These are phyloP conservation scores for Operophtera brumata DNA, from an alignment of 2,888 invertebrate species.

Conservation along the genomic window DNA sequence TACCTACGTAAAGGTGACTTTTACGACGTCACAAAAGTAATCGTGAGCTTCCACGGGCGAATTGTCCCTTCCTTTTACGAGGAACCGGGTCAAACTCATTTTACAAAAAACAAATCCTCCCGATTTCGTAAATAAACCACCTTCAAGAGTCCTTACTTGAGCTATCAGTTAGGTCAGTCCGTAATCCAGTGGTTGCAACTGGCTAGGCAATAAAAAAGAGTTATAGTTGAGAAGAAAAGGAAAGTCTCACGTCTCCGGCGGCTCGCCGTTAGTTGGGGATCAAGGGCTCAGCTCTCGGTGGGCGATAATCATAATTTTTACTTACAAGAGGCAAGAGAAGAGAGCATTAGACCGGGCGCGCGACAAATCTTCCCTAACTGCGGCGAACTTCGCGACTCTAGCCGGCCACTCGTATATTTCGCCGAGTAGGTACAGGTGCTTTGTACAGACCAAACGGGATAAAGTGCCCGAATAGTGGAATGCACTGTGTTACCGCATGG, in stretches of 20 bases:
- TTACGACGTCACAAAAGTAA: conserved; percentile 39
- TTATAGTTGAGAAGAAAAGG: conserved; percentile 79
- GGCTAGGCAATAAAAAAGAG: conserved; percentile 79
- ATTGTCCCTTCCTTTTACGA: conserved; percentile 33
- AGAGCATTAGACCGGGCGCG: conserved; percentile 69
- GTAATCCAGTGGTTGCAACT: conserved; percentile 71
- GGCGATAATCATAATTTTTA: conserved; percentile 81
- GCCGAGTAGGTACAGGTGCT: conserved; percentile 56
- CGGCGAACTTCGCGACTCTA: conserved; percentile 74
- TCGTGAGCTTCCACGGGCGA: conserved; percentile 32
- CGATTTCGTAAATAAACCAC: conserved; percentile 55
- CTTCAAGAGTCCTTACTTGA: conserved; percentile 55
- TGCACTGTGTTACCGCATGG: conserved; percentile 26
- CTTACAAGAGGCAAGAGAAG: conserved; percentile 70
- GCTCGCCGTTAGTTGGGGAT: conserved; percentile 75
- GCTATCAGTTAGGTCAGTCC: conserved; percentile 61
- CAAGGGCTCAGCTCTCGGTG: conserved; percentile 74
- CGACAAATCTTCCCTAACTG: conserved; percentile 80
- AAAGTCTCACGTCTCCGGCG: conserved; percentile 68
- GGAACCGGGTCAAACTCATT: conserved; percentile 35
- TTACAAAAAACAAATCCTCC: conserved; percentile 36
- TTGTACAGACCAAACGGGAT: conserved; percentile 33
- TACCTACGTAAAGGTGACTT: conserved; percentile 37
- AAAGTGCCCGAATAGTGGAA: conserved; percentile 26
- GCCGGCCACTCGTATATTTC: conserved; percentile 58